These are phyloP conservation scores for Ceratina australensis DNA, from an alignment of 1,140 invertebrate species.

Conservation along the genomic window DNA sequence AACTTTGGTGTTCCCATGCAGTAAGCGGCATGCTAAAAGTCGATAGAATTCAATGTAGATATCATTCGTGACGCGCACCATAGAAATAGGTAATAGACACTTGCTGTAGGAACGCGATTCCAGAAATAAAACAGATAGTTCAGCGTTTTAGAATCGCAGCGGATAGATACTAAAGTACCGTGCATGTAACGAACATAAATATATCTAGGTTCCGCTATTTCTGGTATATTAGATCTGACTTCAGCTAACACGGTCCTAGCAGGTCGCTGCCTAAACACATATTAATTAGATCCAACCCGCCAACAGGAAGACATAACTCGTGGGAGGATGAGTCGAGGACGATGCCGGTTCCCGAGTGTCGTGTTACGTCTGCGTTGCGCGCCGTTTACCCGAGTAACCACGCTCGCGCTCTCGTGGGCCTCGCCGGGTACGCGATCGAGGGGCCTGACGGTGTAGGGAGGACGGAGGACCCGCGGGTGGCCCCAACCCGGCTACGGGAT, in stretches of 20 bases:
- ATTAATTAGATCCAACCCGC: constrained; percentile 69
- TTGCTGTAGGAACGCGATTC: too few species aligned
- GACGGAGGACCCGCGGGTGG: constrained; percentile 72
- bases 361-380: constrained; percentile 64
- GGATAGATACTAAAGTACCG: too few species aligned
- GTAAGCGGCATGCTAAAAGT: too few species aligned
- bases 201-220: too few species aligned
- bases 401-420: neutral
- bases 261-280: constrained; percentile 72
- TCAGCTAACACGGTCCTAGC: constrained; percentile 36
- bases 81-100: too few species aligned
- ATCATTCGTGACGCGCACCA: too few species aligned
- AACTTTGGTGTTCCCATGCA: neutral
- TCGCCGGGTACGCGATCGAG: constrained; percentile 43
- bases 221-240: neutral
- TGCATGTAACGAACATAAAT: too few species aligned
- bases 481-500: constrained; percentile 58
- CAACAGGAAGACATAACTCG: constrained; percentile 74
- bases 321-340: constrained; percentile 57
- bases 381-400: constrained; percentile 20
- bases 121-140: too few species aligned
- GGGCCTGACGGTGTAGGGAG: constrained; percentile 48
- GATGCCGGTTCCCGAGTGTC: constrained; percentile 69
- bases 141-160: too few species aligned
- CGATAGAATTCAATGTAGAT: neutral